Conservation (phyloP, 2,113 vertebrate genomes). For the Misgurnus anguillicaudatus region DNA sequence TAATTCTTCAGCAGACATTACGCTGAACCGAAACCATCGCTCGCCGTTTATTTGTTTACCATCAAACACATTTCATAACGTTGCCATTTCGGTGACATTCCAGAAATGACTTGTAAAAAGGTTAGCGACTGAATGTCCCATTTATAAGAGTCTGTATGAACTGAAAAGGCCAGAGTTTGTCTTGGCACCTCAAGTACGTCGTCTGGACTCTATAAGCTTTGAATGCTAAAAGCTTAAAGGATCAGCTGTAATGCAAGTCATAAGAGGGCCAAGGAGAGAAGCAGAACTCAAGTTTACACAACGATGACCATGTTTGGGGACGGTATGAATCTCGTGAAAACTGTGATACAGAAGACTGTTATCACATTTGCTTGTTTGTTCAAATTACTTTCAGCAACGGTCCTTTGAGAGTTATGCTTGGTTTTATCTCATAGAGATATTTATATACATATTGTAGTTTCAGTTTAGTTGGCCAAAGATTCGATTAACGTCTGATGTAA, state of each 20-base stretch:
- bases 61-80: neutral
- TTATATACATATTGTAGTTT: too few relatives aligned
- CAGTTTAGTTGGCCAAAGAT: too few relatives aligned
- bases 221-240: conserved; percentile 33
- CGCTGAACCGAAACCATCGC: neutral
- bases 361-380: too few relatives aligned
- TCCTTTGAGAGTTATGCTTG: too few relatives aligned
- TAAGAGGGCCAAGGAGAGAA: conserved; percentile 43
- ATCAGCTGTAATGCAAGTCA: conserved; percentile 51
- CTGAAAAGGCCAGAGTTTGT: conserved; percentile 22
- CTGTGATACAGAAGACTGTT: neutral
- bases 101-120: conserved; percentile 6
- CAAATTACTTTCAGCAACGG: too few relatives aligned
- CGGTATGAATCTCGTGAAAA: conserved; percentile 1
- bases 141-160: neutral
- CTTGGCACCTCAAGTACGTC: conserved; percentile 19
- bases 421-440: too few relatives aligned
- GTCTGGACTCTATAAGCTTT: conserved; percentile 5
- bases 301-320: conserved; percentile 19
- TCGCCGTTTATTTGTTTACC: conserved; percentile 38
- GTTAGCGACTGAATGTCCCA: neutral
- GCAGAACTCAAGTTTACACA: conserved; percentile 11
- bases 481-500: too few relatives aligned
- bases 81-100: conserved; percentile 17
- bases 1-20: neutral